phyloP scores from a whole-genome alignment of 2,888 invertebrate genomes.

The Chloroclystis v-ata region DNA sequence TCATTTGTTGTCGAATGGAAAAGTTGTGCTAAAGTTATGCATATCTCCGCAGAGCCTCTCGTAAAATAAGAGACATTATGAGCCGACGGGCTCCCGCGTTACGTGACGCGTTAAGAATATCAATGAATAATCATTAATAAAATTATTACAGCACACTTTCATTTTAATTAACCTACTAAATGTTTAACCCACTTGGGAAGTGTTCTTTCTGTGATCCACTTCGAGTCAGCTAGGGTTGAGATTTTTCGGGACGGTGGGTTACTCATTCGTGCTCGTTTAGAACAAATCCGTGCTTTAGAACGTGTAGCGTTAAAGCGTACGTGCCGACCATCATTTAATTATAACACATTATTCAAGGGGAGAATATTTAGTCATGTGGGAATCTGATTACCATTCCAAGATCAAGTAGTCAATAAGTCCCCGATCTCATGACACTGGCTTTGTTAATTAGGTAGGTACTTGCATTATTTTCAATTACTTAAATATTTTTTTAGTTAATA shows the following conservation, averaged over 20 bases:
- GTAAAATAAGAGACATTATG: conserved; percentile 71
- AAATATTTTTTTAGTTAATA: no score
- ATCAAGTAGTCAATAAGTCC: no score
- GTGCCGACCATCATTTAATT: neutral
- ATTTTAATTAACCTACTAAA: conserved; percentile 42
- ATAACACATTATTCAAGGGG: no score
- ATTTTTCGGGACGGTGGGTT: no score
- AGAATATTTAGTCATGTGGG: no score
- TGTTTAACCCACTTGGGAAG: conserved; percentile 2
- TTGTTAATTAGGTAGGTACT: no score
- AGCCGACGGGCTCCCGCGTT: conserved; percentile 64
- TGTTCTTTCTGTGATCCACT: neutral
- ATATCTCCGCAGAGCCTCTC: conserved; percentile 61
- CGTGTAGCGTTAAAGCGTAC: neutral
- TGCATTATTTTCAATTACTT: no score
- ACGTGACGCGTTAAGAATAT: conserved; percentile 56
- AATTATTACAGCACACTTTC: conserved; percentile 46
- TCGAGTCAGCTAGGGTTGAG: no score
- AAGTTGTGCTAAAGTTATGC: conserved; percentile 58
- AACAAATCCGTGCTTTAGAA: no score
- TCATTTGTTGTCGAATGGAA: conserved; percentile 30
- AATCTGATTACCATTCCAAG: no score
- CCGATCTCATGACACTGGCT: no score
- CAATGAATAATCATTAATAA: conserved; percentile 50
- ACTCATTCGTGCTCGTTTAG: no score